A percentile compares a stretch with the other conserved stretches of the same genome.
Conservation (phyloP, 2,113 vertebrate genomes). For the Ctenodactylus gundi region DNA sequence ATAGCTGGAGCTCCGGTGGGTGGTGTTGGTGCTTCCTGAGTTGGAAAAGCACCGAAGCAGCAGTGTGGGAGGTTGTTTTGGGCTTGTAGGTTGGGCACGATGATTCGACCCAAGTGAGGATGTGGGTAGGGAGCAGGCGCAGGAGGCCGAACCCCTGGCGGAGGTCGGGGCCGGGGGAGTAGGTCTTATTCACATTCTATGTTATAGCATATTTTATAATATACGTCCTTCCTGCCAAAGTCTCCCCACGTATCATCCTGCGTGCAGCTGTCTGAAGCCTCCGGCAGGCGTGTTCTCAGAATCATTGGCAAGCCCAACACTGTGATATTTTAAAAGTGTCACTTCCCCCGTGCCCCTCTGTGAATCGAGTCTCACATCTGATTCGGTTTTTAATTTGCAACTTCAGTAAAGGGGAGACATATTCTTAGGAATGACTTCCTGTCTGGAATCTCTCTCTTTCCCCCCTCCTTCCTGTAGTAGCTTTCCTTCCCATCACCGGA, state of each 20-base stretch:
- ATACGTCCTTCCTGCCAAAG: background rate
- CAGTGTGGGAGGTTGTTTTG: background rate
- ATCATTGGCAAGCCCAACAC: background rate
- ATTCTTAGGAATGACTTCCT: background rate
- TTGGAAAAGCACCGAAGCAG: background rate
- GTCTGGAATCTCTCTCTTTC: background rate
- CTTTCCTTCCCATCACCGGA: too few relatives aligned
- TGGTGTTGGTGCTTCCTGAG: background rate
- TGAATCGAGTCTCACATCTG: constrained; percentile 43
- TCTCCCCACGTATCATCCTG: background rate
- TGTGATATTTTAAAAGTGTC: constrained; percentile 55
- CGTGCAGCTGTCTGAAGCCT: background rate
- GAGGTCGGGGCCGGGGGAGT: background rate
- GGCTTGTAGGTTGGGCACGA: background rate
- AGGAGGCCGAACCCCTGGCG: accelerated
- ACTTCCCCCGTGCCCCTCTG: constrained; percentile 29
- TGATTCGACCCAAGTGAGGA: background rate
- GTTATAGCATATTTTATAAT: accelerated
- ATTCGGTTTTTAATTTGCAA: constrained; percentile 46
- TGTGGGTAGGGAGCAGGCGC: background rate
- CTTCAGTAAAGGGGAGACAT: background rate
- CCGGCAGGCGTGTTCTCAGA: constrained; percentile 30
- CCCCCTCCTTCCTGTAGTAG: background rate
- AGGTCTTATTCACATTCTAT: background rate
- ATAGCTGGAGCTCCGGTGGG: background rate